phyloP scores from a whole-genome alignment of 2,113 vertebrate species.

The Gambusia holbrooki region DNA sequence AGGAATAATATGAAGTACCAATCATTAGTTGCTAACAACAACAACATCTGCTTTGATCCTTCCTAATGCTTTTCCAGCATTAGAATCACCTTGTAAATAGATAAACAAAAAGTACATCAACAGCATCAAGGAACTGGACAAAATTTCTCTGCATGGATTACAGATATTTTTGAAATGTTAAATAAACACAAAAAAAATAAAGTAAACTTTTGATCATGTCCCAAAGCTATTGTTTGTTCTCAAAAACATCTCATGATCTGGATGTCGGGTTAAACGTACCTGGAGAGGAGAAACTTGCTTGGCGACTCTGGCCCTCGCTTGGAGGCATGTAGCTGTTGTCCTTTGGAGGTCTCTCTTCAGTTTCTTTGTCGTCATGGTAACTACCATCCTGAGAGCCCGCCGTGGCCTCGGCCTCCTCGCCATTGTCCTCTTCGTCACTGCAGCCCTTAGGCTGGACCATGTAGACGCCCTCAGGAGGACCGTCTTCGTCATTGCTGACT shows the following conservation, averaged over 20 bases:
- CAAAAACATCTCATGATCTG: neutral
- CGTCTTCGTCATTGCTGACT: conserved; percentile 77
- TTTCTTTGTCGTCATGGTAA: conserved; percentile 85
- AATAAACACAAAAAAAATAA: too few relatives aligned
- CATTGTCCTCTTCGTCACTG: conserved; percentile 93
- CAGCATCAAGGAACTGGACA: too few relatives aligned
- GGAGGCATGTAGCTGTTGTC: conserved; percentile 78
- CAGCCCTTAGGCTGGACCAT: conserved; percentile 98
- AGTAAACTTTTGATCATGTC: too few relatives aligned
- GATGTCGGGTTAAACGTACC: conserved; percentile 61
- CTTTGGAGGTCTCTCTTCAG: conserved; percentile 82
- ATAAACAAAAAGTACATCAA: too few relatives aligned
- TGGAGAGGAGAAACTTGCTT: conserved; percentile 75
- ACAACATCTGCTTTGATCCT: neutral
- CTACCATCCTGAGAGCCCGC: conserved; percentile 80
- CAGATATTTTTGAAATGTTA: too few relatives aligned
- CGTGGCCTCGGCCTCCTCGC: conserved; percentile 77
- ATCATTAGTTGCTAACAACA: neutral
- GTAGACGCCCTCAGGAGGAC: conserved; percentile 94
- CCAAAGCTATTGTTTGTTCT: neutral
- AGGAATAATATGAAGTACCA: neutral
- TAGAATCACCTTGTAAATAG: too few relatives aligned
- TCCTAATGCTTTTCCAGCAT: neutral
- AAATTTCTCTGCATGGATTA: too few relatives aligned
- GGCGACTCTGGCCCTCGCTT: conserved; percentile 70